Percentiles rank a stretch among this genome's conserved stretches.
Conservation (phyloP, 2,888 invertebrate genomes). For the Hydrotaea diabolus region DNA sequence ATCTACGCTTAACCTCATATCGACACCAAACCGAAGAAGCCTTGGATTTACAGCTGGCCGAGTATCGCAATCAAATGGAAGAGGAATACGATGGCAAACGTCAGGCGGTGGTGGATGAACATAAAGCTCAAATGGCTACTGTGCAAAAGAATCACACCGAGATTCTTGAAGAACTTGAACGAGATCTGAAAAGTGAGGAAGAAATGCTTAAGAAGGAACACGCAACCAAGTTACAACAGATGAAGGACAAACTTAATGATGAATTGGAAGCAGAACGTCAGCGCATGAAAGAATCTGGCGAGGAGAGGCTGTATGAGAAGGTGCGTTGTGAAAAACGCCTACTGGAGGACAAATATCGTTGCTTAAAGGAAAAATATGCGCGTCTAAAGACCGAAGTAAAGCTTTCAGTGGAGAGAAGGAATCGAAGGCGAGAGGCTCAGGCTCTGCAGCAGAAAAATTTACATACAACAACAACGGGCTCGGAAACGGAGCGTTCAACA, state of each 20-base stretch:
- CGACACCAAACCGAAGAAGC: constrained; percentile 82
- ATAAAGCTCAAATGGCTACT: constrained; percentile 79
- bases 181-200: constrained; percentile 83
- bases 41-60: constrained; percentile 80
- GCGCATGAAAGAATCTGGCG: constrained; percentile 79
- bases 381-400: constrained; percentile 90
- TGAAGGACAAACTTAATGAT: constrained; percentile 83
- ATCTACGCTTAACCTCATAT: constrained; percentile 79
- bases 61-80: constrained; percentile 75
- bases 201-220: constrained; percentile 86
- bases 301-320: constrained; percentile 84
- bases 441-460: constrained; percentile 74
- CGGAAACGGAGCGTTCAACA: constrained; percentile 90
- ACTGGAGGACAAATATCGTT: constrained; percentile 89
- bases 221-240: constrained; percentile 84
- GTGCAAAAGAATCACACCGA: constrained; percentile 79
- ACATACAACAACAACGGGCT: constrained; percentile 87
- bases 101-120: constrained; percentile 82
- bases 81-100: constrained; percentile 82
- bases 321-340: constrained; percentile 86
- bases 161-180: constrained; percentile 78
- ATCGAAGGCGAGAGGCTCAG: constrained; percentile 84
- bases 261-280: constrained; percentile 83
- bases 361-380: constrained; percentile 90
- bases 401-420: constrained; percentile 88